These are phyloP conservation scores for Meloidogyne floridensis DNA, from an alignment of 1,140 invertebrate species.

Conservation along the genomic window DNA sequence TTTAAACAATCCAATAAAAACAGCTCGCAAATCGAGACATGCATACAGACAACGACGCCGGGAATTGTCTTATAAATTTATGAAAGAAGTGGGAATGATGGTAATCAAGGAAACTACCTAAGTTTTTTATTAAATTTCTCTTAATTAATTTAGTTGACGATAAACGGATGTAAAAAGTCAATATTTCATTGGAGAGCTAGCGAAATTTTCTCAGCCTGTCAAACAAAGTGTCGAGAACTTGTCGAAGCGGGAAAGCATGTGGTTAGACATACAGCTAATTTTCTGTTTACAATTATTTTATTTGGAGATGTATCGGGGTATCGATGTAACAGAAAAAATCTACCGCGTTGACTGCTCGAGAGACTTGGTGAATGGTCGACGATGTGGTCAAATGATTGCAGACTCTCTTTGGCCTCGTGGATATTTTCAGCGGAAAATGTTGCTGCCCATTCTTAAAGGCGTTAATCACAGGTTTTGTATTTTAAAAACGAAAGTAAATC, in stretches of 20 bases:
- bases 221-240: conserved; percentile 30
- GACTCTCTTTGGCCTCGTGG: conserved; percentile 35
- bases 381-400: conserved; percentile 28
- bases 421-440: conserved; percentile 21
- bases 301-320: conserved; percentile 24
- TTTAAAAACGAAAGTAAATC: not conserved
- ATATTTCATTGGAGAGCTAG: conserved; percentile 22
- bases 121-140: not conserved
- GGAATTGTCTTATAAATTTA: conserved; percentile 19
- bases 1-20: conserved; percentile 1
- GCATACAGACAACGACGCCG: conserved; percentile 24
- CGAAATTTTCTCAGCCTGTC: conserved; percentile 21
- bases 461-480: conserved; percentile 22
- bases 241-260: conserved; percentile 15
- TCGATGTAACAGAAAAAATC: conserved; percentile 23
- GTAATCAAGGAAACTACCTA: conserved; percentile 10
- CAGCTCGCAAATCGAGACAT: conserved; percentile 15
- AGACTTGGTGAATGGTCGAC: conserved; percentile 28
- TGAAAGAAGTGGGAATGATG: conserved; percentile 27
- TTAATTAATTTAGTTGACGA: conserved; percentile 26
- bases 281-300: not conserved
- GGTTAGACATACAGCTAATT: not conserved
- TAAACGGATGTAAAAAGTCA: conserved; percentile 24
- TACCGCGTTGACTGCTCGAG: conserved; percentile 31
- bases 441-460: conserved; percentile 29